Evolutionary conservation across 2,888 invertebrate genomes (phyloP).

Genomic region (Lissonota sp.): DNA sequence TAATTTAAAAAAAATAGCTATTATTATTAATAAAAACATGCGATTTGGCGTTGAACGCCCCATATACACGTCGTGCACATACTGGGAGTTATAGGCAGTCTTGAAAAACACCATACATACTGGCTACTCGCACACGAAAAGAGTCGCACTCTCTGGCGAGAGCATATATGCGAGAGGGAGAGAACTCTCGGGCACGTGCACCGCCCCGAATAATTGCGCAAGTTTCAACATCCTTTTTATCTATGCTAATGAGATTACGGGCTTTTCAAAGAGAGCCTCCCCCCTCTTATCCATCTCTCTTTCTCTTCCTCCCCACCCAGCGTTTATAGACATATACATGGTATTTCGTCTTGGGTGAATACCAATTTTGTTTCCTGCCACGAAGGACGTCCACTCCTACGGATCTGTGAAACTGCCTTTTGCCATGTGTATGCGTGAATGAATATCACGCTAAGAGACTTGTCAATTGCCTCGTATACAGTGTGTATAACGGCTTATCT

Average conservation of each 20-base stretch:
- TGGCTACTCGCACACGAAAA: constrained; percentile 10
- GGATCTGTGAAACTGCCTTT: constrained; percentile 46
- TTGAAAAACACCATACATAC: constrained; percentile 23
- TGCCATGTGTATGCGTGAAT: constrained; percentile 2
- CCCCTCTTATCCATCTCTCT: background rate
- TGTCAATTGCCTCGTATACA: constrained; percentile 29
- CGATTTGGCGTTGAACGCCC: too few relatives aligned
- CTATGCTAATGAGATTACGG: constrained; percentile 64
- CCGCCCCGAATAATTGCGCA: constrained; percentile 66
- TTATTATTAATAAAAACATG: too few relatives aligned
- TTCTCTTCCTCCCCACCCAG: background rate
- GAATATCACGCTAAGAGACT: background rate
- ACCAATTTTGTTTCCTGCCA: constrained; percentile 65
- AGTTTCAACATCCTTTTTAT: constrained; percentile 63
- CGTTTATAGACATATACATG: background rate
- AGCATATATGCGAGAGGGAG: constrained; percentile 44
- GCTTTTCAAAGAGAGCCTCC: constrained; percentile 16
- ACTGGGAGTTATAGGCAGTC: constrained; percentile 42
- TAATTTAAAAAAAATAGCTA: too few relatives aligned
- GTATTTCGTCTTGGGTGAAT: constrained; percentile 57
- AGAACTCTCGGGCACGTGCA: constrained; percentile 58
- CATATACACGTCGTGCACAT: constrained; percentile 38
- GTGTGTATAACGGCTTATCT: background rate
- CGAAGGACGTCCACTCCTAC: constrained; percentile 67
- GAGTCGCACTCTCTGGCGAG: constrained; percentile 13